Percentiles rank a stretch among this genome's conserved stretches.
Evolutionary conservation across 2,888 invertebrate genomes (phyloP).

Genomic region (Cheilosia scutellata): DNA sequence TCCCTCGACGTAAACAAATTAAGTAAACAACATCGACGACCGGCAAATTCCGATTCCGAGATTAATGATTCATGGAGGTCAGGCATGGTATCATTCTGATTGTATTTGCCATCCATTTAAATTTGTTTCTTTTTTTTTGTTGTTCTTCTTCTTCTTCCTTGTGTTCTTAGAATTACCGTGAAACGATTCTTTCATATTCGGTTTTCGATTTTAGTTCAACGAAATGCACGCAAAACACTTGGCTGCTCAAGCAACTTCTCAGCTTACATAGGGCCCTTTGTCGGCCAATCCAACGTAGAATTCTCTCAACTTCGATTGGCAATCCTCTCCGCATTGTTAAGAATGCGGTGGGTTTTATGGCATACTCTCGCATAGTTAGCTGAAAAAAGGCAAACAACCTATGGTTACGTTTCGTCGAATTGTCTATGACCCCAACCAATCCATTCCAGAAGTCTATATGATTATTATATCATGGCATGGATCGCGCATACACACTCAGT

Average conservation of each 20-base stretch:
- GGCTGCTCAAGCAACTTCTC: conserved; percentile 19
- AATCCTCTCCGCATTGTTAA: conserved; percentile 10
- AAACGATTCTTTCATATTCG: conserved; percentile 33
- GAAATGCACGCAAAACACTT: conserved; percentile 61
- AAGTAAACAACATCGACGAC: conserved; percentile 44
- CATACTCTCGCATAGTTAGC: conserved; percentile 2
- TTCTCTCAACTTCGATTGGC: conserved; percentile 20
- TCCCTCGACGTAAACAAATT: conserved; percentile 64
- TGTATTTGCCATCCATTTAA: conserved; percentile 52
- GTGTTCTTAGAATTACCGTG: conserved; percentile 46
- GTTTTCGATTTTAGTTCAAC: conserved; percentile 64
- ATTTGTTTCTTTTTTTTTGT: conserved; percentile 1
- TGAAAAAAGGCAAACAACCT: conserved; percentile 38
- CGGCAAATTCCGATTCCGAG: conserved; percentile 46
- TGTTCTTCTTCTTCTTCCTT: neutral
- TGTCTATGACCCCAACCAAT: conserved; percentile 65
- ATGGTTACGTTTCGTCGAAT: conserved; percentile 53
- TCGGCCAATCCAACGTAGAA: conserved; percentile 37
- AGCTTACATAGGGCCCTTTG: conserved; percentile 44
- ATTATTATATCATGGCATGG: conserved; percentile 7
- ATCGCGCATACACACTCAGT: conserved; percentile 53
- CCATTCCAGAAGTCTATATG: conserved; percentile 8
- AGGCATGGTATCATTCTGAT: conserved; percentile 51
- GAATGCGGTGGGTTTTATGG: neutral
- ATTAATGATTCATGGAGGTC: conserved; percentile 72